These are phyloP conservation scores for Anolis sagrei DNA, from an alignment of 2,113 vertebrate genomes.

Conservation along the genomic window DNA sequence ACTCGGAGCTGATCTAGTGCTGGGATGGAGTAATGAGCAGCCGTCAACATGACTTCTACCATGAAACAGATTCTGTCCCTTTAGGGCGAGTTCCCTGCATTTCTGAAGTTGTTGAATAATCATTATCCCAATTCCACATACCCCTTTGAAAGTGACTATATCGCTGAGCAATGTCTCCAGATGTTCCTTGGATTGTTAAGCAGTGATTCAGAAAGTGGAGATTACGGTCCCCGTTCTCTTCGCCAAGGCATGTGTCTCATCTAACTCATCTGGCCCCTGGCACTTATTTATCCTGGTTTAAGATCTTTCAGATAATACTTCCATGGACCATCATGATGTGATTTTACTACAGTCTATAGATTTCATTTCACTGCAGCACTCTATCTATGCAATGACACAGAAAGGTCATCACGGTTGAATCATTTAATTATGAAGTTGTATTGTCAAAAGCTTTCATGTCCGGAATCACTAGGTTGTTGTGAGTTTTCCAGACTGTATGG, in stretches of 20 bases:
- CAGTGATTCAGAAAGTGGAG: background rate
- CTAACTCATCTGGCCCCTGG: background rate
- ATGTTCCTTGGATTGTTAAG: conserved; percentile 14
- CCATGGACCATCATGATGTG: background rate
- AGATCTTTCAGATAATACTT: background rate
- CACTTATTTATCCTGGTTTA: background rate
- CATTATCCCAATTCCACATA: background rate
- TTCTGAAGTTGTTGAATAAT: conserved; percentile 43
- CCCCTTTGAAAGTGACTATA: conserved; percentile 8
- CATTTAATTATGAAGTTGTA: background rate
- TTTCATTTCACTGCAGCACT: background rate
- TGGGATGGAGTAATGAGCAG: conserved; percentile 14
- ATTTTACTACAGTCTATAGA: background rate
- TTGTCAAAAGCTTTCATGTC: too few relatives aligned
- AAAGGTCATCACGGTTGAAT: background rate
- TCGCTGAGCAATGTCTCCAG: conserved; percentile 43
- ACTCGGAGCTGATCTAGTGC: background rate
- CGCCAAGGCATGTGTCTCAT: background rate
- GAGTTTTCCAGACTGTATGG: too few relatives aligned
- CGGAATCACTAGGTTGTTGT: too few relatives aligned
- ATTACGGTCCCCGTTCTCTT: conserved; percentile 25
- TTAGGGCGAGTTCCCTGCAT: conserved; percentile 38
- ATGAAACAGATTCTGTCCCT: conserved; percentile 42
- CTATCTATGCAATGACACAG: background rate
- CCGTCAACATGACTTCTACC: conserved; percentile 11